Base-by-base conservation (phyloP, 2,888 invertebrate species). In the Augiades crinisus region DNA sequence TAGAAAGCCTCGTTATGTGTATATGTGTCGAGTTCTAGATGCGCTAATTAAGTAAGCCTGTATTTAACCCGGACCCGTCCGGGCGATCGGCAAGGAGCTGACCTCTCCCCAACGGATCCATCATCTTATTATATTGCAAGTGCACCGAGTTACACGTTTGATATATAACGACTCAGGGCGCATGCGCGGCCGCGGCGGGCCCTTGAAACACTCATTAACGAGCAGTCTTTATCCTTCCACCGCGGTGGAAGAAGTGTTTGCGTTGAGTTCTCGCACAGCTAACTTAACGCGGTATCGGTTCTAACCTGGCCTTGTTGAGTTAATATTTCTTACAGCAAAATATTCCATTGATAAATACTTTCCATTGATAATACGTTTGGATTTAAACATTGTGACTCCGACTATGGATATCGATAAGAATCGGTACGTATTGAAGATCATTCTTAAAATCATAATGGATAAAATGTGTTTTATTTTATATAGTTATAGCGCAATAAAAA, bases 171-270 rank as follows among this genome's bases (percentile, higher is more conserved):
- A 14, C 13, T 1, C 13, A 12, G 8, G 10, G 40, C 47, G 47
- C 47, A 31, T 33, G 38, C 47, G 40, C 40, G 21, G 38, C 8
- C 16, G 21, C 38, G 12, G 21, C 19, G 1, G 13, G 14, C 46
- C 37, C 37, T 27, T 17, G 36, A 37, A 37, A 13, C 19, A 46
- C 47, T 47, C 40, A 47, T 40, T 40, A 47, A 47, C 40, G 40
- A 33, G 33, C 47, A 47, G 47, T 47, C 47, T 34, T 27, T 49
- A 49, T 49, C 40, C 49, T 49, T 41, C 49, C 34, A 49, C 14
- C 33, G 49, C 47, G 37, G 8, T 38, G 47, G 30, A 47, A 47
- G 27, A 37, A 47, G 47, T 30, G 30, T 38, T 37, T 37, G 14
- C 37, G 37, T 47, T 21, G 37, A 22, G 12, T 14, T 47, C 30